Conservation (phyloP, 2,113 vertebrate genomes). For the Xenopus borealis region DNA sequence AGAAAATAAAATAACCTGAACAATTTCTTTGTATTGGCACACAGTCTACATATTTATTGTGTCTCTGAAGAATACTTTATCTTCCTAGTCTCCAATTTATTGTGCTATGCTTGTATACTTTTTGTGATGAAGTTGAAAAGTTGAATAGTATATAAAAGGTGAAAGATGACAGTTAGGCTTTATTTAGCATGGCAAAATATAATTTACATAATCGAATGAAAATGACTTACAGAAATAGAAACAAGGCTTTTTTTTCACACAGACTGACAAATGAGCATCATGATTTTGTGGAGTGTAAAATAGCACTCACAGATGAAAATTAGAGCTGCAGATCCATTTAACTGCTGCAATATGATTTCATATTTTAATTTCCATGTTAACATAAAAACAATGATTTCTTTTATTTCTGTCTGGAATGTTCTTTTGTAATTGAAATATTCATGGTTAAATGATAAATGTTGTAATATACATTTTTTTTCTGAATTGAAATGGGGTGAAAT, state of each 20-base stretch:
- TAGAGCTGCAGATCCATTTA: conserved; percentile 41
- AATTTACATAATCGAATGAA: conserved; percentile 20
- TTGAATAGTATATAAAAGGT: not conserved
- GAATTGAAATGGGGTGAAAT: no score
- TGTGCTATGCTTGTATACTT: no score
- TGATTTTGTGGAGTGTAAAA: conserved; percentile 40
- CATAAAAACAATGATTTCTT: conserved; percentile 22
- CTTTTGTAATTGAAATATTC: conserved; percentile 24
- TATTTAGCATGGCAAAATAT: conserved; percentile 14
- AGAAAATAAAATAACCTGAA: no score
- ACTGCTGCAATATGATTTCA: conserved; percentile 27
- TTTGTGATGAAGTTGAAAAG: no score
- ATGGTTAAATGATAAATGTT: conserved; percentile 24
- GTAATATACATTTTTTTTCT: no score
- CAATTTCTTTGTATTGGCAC: no score
- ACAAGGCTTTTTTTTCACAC: not conserved
- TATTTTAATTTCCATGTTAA: conserved; percentile 34
- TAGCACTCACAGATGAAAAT: conserved; percentile 34
- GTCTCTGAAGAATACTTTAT: no score
- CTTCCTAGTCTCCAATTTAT: no score
- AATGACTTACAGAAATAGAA: conserved; percentile 26
- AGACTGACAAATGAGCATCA: conserved; percentile 11
- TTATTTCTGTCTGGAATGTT: conserved; percentile 29
- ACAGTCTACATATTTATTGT: no score
- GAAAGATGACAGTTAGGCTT: conserved; percentile 4